Evolutionary conservation across 2,113 vertebrate genomes (phyloP), one percentile per base, ranked within the genome.

Genomic region (Eupsittula cactorum): DNA sequence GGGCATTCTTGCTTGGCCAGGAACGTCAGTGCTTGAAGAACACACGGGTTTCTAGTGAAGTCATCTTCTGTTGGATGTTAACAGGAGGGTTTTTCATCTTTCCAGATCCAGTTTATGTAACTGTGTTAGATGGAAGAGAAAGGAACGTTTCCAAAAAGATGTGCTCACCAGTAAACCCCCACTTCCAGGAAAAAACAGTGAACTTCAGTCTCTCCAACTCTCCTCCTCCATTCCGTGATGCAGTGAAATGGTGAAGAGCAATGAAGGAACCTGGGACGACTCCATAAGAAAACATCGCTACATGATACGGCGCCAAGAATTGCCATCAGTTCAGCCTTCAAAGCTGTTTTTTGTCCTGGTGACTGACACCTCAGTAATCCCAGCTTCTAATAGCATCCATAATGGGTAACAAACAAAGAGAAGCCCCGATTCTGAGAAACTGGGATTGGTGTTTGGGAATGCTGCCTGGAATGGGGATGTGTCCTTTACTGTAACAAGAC

Each of bases 61-160:
- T 68, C 11, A 14, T 71, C 46, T 78, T 73, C 31, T 78, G 50
- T 21, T 75, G 29, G 83, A 39, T 77, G 65, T 93, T 97, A 97
- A 98, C 37, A n/a, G 18, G 6, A 41, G 23, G 78, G 12, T 76
- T 62, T 93, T 86, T 97, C 37, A 50, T 96, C 86, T 95, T 94
- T 90, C 39, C 98, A 99, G 99, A 99, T 99, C 98, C 99, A 99
- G 96, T 99, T 99, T 96, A 99, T 99, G 99, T 99, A 98, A 98
- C 94, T 91, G n/a, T 75, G 52, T 92, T 95, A 96, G 96, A 96
- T 82, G 97, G 98, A 98, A 98, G 97, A 98, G 93, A 97, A 97
- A 92, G 96, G 97, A 98, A 95, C 57, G 18, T 95, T 91, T 98
- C 96, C 97, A 97, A 98, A 97, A 97, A 95, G 94, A 98, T 97